Evolutionary conservation across 1,140 invertebrate genomes (phyloP), one percentile per base, ranked within the genome.

Genomic region (Rhopalosiphum padi): DNA sequence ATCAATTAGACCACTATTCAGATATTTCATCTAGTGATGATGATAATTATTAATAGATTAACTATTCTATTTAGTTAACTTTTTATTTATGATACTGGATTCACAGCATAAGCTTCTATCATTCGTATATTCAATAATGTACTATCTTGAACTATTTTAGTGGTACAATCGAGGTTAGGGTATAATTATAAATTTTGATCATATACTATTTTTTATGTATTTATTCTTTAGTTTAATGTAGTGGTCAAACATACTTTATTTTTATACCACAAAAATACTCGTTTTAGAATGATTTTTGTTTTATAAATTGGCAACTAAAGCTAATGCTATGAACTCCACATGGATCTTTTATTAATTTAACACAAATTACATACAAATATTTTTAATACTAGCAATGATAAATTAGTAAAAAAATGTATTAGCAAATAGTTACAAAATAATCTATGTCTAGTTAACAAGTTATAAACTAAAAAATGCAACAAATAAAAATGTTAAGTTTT

Each of bases 11-110:
- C n/a, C 91, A 86, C 86, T 53, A 41, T 86, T 93, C 91, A 53
- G 91, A 93, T 85, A 53, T 86, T 41, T 93, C 91, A 21, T 93
- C 91, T 53, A 93, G 82, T 55, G 91, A 93, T 22, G 91, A 93
- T n/a, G 91, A 93, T 51, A 93, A 85, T 93, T 93, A 85, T 86
- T 93, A 85, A 93, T 55, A 55, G 35, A 51, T 92, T 83, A 46
- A 90, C 30, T 11, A 90, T 21, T 88, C 6, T 35, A 51, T 51
- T 30, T 88, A 35, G 30, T 53, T 18, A 51, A 51, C 7, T 88
- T 88, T 8, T 53, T 35, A 88, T 22, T 88, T 53, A 46, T 46
- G 30, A 86, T 30, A 5, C 2, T 5, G 11, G 83, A 86, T 51
- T 89, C 35, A 37, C 9, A 89, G 51, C 25, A 25, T 37, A 51